Evolutionary conservation across 2,888 invertebrate genomes (phyloP).

Genomic region (Plebejus melissa): DNA sequence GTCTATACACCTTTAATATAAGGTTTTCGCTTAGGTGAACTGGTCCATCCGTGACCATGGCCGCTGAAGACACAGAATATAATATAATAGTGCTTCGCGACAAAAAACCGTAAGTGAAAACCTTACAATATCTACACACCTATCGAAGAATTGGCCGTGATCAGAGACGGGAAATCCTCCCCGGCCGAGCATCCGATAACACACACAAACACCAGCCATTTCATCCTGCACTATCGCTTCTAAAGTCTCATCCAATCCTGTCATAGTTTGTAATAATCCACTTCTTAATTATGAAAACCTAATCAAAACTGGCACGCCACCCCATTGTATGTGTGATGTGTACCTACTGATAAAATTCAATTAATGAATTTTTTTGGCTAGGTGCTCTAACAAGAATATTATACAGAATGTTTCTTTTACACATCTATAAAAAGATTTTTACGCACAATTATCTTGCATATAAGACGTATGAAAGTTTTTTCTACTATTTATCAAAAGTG

Average conservation of each 20-base stretch:
- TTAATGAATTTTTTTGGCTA: slow-evolving; percentile 35
- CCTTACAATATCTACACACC: slow-evolving; percentile 63
- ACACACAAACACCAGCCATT: slow-evolving; percentile 47
- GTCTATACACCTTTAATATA: slow-evolving; percentile 64
- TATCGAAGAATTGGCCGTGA: slow-evolving; percentile 86
- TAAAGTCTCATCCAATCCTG: slow-evolving; percentile 41
- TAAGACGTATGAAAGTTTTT: not conserved
- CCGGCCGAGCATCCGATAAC: slow-evolving; percentile 44
- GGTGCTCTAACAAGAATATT: slow-evolving; percentile 34
- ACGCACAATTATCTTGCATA: too few relatives aligned
- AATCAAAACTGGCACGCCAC: slow-evolving; percentile 42
- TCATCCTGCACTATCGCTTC: slow-evolving; percentile 51
- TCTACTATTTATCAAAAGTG: not conserved
- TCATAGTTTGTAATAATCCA: slow-evolving; percentile 56
- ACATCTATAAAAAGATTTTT: too few relatives aligned
- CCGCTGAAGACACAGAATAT: too few relatives aligned
- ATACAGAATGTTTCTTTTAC: slow-evolving; percentile 39
- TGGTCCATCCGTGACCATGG: too few relatives aligned
- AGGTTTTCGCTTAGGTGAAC: too few relatives aligned
- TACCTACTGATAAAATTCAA: slow-evolving; percentile 35
- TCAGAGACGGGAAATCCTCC: slow-evolving; percentile 86
- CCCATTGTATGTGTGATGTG: slow-evolving; percentile 11
- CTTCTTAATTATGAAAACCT: slow-evolving; percentile 45
- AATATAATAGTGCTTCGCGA: too few relatives aligned
- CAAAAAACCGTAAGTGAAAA: too few relatives aligned